A percentile compares a stretch with the other conserved stretches of the same genome.
phyloP scores from a whole-genome alignment of 2,113 vertebrate genomes.

The Tetrao urogallus region DNA sequence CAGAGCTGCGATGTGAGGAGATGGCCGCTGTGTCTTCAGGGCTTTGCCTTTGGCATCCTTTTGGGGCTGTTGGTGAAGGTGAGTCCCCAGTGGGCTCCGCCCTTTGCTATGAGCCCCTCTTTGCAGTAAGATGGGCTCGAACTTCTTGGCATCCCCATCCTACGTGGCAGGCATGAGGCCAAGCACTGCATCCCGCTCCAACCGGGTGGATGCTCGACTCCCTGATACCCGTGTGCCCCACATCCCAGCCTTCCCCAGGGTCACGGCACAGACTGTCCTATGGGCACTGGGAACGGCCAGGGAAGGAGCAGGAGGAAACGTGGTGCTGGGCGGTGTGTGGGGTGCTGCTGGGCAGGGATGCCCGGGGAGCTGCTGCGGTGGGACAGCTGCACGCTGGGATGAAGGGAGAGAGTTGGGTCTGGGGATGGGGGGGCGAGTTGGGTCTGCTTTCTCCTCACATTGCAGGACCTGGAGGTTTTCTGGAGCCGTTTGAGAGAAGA shows the following conservation, averaged over 20 bases:
- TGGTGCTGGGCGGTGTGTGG: background rate
- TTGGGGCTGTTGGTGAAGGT: too few species aligned
- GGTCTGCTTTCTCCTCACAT: background rate
- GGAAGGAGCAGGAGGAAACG: background rate
- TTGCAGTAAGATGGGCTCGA: background rate
- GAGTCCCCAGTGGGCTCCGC: background rate
- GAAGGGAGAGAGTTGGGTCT: background rate
- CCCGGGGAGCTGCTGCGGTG: background rate
- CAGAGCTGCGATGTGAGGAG: background rate
- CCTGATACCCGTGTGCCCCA: background rate
- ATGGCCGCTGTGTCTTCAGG: rapidly evolving
- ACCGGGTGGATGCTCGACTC: background rate
- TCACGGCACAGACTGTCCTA: background rate
- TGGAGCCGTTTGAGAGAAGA: background rate
- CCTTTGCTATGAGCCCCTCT: background rate
- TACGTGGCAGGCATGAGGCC: background rate
- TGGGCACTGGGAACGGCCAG: background rate
- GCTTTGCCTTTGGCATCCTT: background rate
- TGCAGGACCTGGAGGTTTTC: background rate
- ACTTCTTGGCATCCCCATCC: background rate
- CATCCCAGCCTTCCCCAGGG: background rate
- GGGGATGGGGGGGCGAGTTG: background rate
- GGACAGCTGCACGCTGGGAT: background rate
- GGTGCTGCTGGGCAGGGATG: background rate
- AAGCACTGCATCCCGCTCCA: background rate